Base-by-base conservation (phyloP, 2,113 vertebrate species). In the Taurulus bubalis region DNA sequence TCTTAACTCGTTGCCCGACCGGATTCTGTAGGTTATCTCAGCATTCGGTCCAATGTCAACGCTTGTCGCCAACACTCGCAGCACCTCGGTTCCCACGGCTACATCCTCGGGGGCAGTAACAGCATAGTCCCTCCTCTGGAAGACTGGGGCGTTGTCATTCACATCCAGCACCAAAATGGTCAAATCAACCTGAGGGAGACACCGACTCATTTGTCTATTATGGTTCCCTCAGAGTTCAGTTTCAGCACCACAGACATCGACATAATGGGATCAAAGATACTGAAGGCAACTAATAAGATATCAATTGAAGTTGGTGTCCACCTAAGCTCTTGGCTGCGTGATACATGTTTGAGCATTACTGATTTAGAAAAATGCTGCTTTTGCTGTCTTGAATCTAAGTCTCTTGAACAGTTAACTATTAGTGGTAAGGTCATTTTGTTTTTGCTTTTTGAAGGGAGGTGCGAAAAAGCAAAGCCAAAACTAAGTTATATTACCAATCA, bases 131-230 rank as follows among this genome's bases (percentile, higher is more conserved):
- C 95, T 94, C 78, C 96, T 96, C 89, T 98, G 97, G 77, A 99
- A 99, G 66, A 98, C 96, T 0, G 98, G 98, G 0, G 97, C 97
- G 63, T 99, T 99, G 93, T 99, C 98, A 16, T 99, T 99, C 49
- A 99, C 96, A 64, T 99, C 98, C 83, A 99, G 93, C 26, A 99
- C 98, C 11, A 96, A 94, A 84, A 99, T 96, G 51, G 96, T 97
- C 66, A 99, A 92, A 0, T 96, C 96, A 45, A 96, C 94, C 84
- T 97, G 91, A 0, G 94, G 69, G 65, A 77, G 18, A 65, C 38
- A 80, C 14, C 51, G 26, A 11, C 55, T 56, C 0, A 58, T 45
- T 62, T 58, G 18, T 77, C n/a, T 47, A 55, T n/a, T 20, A 0
- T 7, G 28, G 12, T 56, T 79, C 69, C 32, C 5, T 28, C 10